Percentiles rank a stretch among this genome's conserved stretches.
These are phyloP conservation scores for Brevipalpus yothersi DNA, from an alignment of 1,140 invertebrate genomes.

Conservation along the genomic window DNA sequence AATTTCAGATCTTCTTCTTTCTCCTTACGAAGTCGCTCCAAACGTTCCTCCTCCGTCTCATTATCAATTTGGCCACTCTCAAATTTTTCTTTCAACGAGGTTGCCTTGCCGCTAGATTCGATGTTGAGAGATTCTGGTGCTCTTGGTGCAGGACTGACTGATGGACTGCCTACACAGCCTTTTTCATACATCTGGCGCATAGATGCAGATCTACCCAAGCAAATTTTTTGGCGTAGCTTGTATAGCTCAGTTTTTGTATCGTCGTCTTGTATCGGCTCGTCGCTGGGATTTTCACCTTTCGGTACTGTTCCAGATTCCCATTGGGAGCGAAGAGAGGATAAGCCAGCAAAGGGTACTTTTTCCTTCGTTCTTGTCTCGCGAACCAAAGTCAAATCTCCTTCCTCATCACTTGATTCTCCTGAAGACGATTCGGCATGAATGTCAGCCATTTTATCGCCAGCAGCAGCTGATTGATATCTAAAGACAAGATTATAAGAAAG, in stretches of 20 bases:
- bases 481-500: not conserved
- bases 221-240: constrained; percentile 32
- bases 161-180: constrained; percentile 17
- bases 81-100: constrained; percentile 49
- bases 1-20: constrained; percentile 47
- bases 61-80: constrained; percentile 40
- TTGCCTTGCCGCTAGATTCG: constrained; percentile 33
- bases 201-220: constrained; percentile 13
- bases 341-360: constrained; percentile 37
- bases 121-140: constrained; percentile 13
- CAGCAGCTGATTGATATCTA: constrained; percentile 12
- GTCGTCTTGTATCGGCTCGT: not conserved
- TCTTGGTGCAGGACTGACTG: not conserved
- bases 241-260: constrained; percentile 59
- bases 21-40: constrained; percentile 22
- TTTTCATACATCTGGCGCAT: constrained; percentile 73
- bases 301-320: constrained; percentile 18
- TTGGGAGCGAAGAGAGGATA: constrained; percentile 39
- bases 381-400: constrained; percentile 10
- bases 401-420: constrained; percentile 12
- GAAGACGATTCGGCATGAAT: constrained; percentile 11
- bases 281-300: not conserved
- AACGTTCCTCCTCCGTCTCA: constrained; percentile 22
- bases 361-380: constrained; percentile 18
- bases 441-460: constrained; percentile 17